phyloP scores from a whole-genome alignment of 2,797 vertebrate species.

The Lithobates sylvaticus region DNA sequence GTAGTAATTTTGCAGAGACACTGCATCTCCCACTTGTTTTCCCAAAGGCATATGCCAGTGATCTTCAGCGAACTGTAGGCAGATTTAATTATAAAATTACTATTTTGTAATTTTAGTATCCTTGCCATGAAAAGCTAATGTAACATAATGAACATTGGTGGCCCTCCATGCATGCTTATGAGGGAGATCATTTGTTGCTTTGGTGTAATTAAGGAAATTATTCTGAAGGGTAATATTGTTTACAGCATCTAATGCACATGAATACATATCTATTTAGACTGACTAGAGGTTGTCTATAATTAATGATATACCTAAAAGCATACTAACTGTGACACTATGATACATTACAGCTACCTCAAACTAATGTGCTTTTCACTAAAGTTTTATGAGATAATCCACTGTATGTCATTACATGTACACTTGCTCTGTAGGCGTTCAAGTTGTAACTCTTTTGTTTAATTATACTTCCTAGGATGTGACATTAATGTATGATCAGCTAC shows the following conservation, averaged over 20 bases:
- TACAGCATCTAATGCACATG: background rate
- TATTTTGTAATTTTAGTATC: slow-evolving; percentile 38
- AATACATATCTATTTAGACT: background rate
- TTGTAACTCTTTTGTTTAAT: background rate
- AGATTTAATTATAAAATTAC: slow-evolving; percentile 39
- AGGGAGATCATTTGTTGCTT: slow-evolving; percentile 5
- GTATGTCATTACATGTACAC: background rate
- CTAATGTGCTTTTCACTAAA: background rate
- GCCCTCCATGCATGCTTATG: slow-evolving; percentile 16
- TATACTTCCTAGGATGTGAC: background rate
- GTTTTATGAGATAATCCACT: slow-evolving; percentile 20
- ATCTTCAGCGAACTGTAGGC: slow-evolving; percentile 35
- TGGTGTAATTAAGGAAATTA: slow-evolving; percentile 24
- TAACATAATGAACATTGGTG: slow-evolving; percentile 21
- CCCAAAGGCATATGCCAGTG: slow-evolving; percentile 8
- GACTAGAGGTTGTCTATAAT: slow-evolving; percentile 8
- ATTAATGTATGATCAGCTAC: too few relatives aligned
- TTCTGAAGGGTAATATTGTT: slow-evolving; percentile 4
- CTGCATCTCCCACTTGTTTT: background rate
- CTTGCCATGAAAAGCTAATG: slow-evolving; percentile 26
- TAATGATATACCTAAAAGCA: slow-evolving; percentile 45
- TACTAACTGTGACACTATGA: slow-evolving; percentile 16
- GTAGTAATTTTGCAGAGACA: background rate
- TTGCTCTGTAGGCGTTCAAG: background rate
- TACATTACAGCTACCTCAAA: background rate